phyloP scores from a whole-genome alignment of 2,888 invertebrate species.

The Unio delphinus region DNA sequence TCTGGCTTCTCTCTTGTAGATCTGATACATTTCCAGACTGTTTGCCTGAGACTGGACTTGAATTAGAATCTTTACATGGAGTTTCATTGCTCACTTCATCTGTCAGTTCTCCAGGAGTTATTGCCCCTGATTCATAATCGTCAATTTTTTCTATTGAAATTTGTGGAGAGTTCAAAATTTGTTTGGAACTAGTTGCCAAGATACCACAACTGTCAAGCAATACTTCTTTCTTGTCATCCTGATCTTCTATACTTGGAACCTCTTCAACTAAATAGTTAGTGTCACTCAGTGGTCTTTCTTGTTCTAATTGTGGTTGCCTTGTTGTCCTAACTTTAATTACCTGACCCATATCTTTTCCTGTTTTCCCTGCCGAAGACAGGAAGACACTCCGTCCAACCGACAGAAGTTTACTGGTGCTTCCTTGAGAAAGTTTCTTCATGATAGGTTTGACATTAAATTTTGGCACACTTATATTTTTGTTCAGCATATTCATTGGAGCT shows the following conservation, averaged over 20 bases:
- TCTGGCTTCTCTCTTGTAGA: too few relatives aligned
- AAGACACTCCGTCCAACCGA: too few relatives aligned
- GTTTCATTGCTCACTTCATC: conserved; percentile 5
- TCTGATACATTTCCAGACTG: too few relatives aligned
- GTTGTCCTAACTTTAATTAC: not conserved
- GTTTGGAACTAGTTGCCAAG: conserved; percentile 64
- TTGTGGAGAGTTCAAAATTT: conserved; percentile 38
- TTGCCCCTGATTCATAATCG: not conserved
- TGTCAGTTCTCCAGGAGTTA: not conserved
- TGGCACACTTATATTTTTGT: conserved; percentile 18
- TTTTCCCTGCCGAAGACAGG: too few relatives aligned
- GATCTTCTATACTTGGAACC: conserved; percentile 18
- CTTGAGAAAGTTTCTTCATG: too few relatives aligned
- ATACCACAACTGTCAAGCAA: conserved; percentile 71
- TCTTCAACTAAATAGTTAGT: conserved; percentile 37
- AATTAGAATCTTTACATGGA: conserved; percentile 3
- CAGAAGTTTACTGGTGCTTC: too few relatives aligned
- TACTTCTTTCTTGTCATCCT: conserved; percentile 54
- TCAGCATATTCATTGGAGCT: conserved; percentile 18
- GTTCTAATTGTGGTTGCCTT: not conserved
- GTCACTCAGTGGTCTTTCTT: conserved; percentile 20
- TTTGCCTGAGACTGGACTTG: not conserved
- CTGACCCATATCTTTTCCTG: not conserved
- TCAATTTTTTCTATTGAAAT: conserved; percentile 20
- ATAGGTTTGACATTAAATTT: conserved; percentile 22